A percentile compares a stretch with the other conserved stretches of the same genome.
phyloP scores from a whole-genome alignment of 2,888 invertebrate genomes.

The Meiosimyza platycephala region DNA sequence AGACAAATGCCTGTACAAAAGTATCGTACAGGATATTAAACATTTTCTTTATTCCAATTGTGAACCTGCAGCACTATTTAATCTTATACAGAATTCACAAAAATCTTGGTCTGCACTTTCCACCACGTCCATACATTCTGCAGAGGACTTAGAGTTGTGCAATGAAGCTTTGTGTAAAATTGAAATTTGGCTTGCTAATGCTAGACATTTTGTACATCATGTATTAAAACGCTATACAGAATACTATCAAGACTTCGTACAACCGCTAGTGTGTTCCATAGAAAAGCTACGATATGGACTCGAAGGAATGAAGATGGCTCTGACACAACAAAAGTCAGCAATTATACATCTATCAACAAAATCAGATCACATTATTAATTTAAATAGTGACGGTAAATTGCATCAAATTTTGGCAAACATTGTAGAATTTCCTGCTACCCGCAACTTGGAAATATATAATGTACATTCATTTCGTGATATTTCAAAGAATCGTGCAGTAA shows the following conservation, averaged over 20 bases:
- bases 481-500: slow-evolving; percentile 50
- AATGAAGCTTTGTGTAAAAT: slow-evolving; percentile 57
- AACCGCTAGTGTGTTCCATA: slow-evolving; percentile 77
- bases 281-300: slow-evolving; percentile 76
- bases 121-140: slow-evolving; percentile 35
- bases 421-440: slow-evolving; percentile 58
- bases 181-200: slow-evolving; percentile 63
- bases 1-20: slow-evolving; percentile 57
- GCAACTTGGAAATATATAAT: slow-evolving; percentile 53
- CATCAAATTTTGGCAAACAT: slow-evolving; percentile 56
- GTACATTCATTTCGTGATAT: slow-evolving; percentile 45
- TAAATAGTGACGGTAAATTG: slow-evolving; percentile 51
- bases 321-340: slow-evolving; percentile 65
- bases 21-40: slow-evolving; percentile 60
- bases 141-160: slow-evolving; percentile 46
- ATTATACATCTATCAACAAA: slow-evolving; percentile 34
- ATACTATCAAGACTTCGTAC: slow-evolving; percentile 83
- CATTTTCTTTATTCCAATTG: slow-evolving; percentile 64
- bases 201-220: slow-evolving; percentile 61
- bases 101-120: slow-evolving; percentile 49
- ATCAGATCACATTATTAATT: slow-evolving; percentile 45
- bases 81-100: slow-evolving; percentile 51
- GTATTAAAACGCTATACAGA: slow-evolving; percentile 70
- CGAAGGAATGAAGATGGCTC: slow-evolving; percentile 70
- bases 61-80: slow-evolving; percentile 53